phyloP scores from a whole-genome alignment of 2,888 invertebrate species.

The Drosophila antonietae region DNA sequence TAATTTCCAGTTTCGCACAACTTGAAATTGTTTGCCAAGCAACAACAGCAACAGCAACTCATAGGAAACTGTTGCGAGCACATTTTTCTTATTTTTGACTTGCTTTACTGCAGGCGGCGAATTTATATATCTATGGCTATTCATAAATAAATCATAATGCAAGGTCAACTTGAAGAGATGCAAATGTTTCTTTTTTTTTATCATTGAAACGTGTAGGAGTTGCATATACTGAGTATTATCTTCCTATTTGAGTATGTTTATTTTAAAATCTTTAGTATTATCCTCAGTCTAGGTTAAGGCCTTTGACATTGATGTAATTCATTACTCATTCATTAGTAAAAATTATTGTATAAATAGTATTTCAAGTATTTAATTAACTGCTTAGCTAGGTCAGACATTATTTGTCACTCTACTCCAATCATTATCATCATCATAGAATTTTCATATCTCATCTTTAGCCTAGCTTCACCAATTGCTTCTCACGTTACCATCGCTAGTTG shows the following conservation, averaged over 20 bases:
- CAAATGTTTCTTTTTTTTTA: background rate
- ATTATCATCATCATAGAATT: background rate
- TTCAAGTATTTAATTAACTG: background rate
- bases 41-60: slow-evolving; percentile 12
- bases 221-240: background rate
- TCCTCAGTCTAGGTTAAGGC: background rate
- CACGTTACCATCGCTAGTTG: slow-evolving; percentile 25
- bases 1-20: slow-evolving; percentile 72
- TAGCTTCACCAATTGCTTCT: slow-evolving; percentile 2
- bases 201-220: background rate
- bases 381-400: background rate
- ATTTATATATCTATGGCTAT: background rate
- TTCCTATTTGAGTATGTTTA: background rate
- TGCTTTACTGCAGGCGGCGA: background rate
- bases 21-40: slow-evolving; percentile 55
- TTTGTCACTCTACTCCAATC: background rate
- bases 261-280: background rate
- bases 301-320: background rate
- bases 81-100: background rate
- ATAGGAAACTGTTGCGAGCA: slow-evolving; percentile 23
- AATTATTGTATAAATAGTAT: background rate
- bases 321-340: background rate
- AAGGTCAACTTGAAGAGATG: background rate
- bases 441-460: slow-evolving; percentile 4
- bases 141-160: background rate